phyloP scores from a whole-genome alignment of 37 sponge, comb jelly and placozoan species.

The Spongilla lacustris region DNA sequence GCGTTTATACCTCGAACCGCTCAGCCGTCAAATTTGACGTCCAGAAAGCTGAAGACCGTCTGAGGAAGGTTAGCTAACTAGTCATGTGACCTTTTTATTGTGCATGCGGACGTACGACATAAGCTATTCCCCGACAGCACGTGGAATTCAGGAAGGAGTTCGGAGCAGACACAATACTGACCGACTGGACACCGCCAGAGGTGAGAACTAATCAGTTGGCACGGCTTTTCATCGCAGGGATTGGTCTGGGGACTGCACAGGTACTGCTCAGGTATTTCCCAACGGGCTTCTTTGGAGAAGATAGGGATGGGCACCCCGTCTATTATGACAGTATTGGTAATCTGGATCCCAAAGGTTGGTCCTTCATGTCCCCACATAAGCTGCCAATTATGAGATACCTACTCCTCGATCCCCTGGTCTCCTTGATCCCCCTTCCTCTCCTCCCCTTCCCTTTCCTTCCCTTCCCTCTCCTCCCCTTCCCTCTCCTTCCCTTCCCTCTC shows the following conservation, averaged over 20 bases:
- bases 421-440: too few species aligned
- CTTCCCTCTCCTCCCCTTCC: too few species aligned
- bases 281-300: conserved; percentile 70
- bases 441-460: too few species aligned
- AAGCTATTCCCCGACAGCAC: conserved; percentile 49
- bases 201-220: conserved; percentile 13
- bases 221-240: neutral
- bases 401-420: neutral
- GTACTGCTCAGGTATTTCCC: conserved; percentile 61
- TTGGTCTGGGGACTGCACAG: conserved; percentile 6
- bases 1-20: neutral
- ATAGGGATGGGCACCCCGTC: conserved; percentile 76
- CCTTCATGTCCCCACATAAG: neutral
- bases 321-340: conserved; percentile 57
- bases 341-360: conserved; percentile 56
- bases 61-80: conserved; percentile 67
- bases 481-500: too few species aligned
- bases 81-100: neutral
- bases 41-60: conserved; percentile 60
- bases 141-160: conserved; percentile 54
- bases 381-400: too few species aligned
- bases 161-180: conserved; percentile 66
- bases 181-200: conserved; percentile 65
- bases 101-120: too few species aligned
- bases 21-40: conserved; percentile 66